phyloP scores from a whole-genome alignment of 2,113 vertebrate species.

The Colaptes auratus region DNA sequence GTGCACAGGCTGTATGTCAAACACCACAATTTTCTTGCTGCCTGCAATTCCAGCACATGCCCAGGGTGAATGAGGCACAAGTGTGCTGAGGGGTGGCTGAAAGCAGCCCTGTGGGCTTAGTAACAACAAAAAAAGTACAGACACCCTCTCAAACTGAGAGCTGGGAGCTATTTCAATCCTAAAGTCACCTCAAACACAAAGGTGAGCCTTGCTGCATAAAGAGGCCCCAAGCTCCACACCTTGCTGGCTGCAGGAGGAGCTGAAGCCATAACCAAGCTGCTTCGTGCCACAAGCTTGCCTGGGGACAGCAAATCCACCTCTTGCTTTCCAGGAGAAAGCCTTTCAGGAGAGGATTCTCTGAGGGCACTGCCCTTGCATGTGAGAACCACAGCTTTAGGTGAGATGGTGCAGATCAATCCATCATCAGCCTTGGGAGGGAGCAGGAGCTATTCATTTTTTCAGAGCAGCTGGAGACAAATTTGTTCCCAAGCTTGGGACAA shows the following conservation, averaged over 20 bases:
- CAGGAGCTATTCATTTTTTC: too few relatives aligned
- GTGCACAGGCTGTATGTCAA: background rate
- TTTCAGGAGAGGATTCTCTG: background rate
- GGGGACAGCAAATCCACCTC: accelerated
- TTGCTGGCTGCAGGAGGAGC: background rate
- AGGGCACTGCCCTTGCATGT: background rate
- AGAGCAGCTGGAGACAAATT: accelerated
- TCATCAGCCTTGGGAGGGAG: too few relatives aligned
- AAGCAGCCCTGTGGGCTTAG: background rate
- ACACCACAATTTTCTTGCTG: accelerated
- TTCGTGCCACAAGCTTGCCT: background rate
- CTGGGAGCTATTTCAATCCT: accelerated
- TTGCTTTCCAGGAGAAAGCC: background rate
- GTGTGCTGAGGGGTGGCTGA: background rate
- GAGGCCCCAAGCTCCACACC: background rate
- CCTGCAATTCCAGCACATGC: accelerated
- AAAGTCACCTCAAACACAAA: background rate
- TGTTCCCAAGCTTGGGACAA: background rate
- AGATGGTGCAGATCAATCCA: background rate
- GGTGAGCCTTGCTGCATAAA: background rate
- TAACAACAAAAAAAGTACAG: accelerated
- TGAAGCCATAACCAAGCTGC: background rate
- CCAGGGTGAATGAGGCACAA: background rate
- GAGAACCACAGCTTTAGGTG: background rate
- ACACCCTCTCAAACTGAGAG: background rate